Conservation (phyloP, 2,797 vertebrate genomes). For the Cyclopterus lumpus region DNA sequence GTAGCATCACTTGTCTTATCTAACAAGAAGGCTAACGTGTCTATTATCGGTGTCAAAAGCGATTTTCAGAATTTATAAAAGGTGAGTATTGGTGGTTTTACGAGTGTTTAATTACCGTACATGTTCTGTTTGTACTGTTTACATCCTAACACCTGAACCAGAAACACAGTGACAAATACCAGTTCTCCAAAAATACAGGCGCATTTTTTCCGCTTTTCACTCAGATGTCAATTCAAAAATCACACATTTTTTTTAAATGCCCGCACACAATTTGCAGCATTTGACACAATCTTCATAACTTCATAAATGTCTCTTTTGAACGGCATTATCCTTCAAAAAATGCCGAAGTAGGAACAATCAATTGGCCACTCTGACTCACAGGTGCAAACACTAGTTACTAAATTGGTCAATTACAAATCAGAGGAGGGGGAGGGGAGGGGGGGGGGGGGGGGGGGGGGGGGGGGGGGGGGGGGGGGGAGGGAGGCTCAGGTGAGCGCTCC, state of each 20-base stretch:
- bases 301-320: conserved; percentile 41
- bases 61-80: background rate
- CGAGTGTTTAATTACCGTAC: background rate
- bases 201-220: conserved; percentile 40
- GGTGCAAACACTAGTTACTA: conserved; percentile 68
- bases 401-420: conserved; percentile 65
- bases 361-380: conserved; percentile 58
- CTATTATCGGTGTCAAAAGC: background rate
- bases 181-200: conserved; percentile 22
- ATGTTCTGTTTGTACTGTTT: conserved; percentile 17
- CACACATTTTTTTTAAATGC: conserved; percentile 8
- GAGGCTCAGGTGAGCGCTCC: conserved; percentile 43
- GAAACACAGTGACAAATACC: conserved; percentile 35
- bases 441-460: conserved; percentile 8
- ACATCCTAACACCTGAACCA: conserved; percentile 15
- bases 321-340: conserved; percentile 46
- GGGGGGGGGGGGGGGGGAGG: conserved; percentile 27
- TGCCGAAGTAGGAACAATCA: conserved; percentile 44
- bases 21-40: background rate
- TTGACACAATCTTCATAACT: conserved; percentile 49
- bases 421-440: conserved; percentile 24
- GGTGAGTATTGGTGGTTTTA: conserved; percentile 1
- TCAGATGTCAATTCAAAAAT: conserved; percentile 38
- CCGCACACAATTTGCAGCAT: conserved; percentile 36
- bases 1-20: background rate